Evolutionary conservation across 1,140 invertebrate species (phyloP).

Genomic region (Anastrepha obliqua): DNA sequence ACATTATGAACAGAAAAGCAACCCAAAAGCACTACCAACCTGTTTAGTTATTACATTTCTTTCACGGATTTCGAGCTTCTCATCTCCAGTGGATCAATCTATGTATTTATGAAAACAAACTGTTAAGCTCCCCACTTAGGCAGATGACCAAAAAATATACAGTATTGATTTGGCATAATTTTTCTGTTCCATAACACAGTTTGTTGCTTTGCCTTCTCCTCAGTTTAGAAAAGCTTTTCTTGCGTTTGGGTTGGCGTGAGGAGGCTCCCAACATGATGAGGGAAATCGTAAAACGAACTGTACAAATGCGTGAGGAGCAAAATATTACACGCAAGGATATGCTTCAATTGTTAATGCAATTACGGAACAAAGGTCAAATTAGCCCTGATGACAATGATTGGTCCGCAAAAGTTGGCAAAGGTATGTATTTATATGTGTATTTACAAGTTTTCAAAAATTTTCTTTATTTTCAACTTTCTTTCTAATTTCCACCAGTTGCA

Average conservation of each 20-base stretch:
- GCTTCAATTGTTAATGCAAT: slow-evolving; percentile 75
- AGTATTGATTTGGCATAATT: no score
- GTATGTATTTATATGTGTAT: not conserved
- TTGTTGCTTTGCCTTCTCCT: not conserved
- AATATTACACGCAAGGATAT: slow-evolving; percentile 75
- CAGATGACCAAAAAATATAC: no score
- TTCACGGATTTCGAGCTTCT: no score
- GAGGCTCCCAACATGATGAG: slow-evolving; percentile 52
- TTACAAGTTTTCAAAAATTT: not conserved
- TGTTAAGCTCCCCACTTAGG: no score
- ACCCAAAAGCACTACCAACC: no score
- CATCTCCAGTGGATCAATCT: no score
- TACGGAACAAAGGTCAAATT: slow-evolving; percentile 73
- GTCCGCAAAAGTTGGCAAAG: slow-evolving; percentile 61
- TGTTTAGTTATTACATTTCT: no score
- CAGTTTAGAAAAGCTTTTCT: slow-evolving; percentile 58
- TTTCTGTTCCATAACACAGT: no score
- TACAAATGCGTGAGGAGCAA: slow-evolving; percentile 74
- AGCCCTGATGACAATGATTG: slow-evolving; percentile 66
- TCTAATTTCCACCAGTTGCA: not conserved
- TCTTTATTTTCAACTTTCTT: no score
- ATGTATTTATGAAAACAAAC: no score
- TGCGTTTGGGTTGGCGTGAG: slow-evolving; percentile 55
- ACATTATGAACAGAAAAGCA: no score
- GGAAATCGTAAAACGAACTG: slow-evolving; percentile 75